phyloP scores from a whole-genome alignment of 2,888 invertebrate species.

The Sympetrum striolatum region DNA sequence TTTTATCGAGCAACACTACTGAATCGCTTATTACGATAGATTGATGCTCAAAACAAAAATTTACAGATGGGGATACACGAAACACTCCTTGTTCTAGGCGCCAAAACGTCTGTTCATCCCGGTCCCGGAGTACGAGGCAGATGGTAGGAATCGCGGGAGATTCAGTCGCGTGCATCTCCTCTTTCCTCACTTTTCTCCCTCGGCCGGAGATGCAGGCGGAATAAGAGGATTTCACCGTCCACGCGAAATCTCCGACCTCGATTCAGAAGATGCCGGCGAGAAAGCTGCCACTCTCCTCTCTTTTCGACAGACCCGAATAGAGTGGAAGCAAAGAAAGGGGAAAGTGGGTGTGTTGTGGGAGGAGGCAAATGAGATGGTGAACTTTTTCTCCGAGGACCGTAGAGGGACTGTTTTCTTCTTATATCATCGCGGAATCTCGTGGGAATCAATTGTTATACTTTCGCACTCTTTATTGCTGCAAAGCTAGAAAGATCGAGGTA shows the following conservation, averaged over 20 bases:
- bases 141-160: background rate
- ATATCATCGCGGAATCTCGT: too few species aligned
- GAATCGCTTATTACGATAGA: too few species aligned
- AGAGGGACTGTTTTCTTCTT: too few species aligned
- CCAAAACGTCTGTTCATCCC: background rate
- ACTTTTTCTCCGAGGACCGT: too few species aligned
- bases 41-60: too few species aligned
- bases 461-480: too few species aligned
- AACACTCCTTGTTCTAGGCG: too few species aligned
- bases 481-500: too few species aligned
- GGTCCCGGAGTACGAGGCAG: background rate
- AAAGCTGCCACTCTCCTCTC: background rate
- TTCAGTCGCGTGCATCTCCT: background rate
- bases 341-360: background rate
- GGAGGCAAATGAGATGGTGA: background rate
- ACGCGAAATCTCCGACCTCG: background rate
- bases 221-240: background rate
- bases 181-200: background rate
- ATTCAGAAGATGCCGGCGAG: background rate
- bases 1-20: too few species aligned
- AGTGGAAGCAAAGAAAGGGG: background rate
- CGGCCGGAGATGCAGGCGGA: background rate
- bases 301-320: background rate
- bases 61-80: too few species aligned
- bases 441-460: too few species aligned